A percentile compares a stretch with the other conserved stretches of the same genome.
Conservation (phyloP, 2,797 vertebrate genomes). For the Melanogrammus aeglefinus region DNA sequence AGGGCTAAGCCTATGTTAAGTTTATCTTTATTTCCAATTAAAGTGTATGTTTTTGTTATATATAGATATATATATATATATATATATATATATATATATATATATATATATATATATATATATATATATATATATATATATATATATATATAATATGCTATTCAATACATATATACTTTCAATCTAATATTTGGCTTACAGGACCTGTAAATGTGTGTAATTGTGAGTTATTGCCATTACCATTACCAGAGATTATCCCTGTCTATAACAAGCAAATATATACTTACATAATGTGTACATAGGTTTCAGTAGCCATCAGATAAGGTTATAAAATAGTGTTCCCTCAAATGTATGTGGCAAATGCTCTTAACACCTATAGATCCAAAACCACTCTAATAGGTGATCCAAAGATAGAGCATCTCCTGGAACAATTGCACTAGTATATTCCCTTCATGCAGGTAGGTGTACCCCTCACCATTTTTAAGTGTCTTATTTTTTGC, state of each 20-base stretch:
- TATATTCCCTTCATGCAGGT: background rate
- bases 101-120: too few relatives aligned
- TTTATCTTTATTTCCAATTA: slow-evolving; percentile 10
- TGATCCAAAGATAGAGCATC: background rate
- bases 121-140: too few relatives aligned
- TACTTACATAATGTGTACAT: too few relatives aligned
- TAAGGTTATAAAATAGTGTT: too few relatives aligned
- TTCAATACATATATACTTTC: background rate
- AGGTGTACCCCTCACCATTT: background rate
- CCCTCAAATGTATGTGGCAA: too few relatives aligned
- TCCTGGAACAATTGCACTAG: background rate
- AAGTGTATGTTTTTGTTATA: background rate
- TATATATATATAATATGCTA: too few relatives aligned
- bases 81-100: too few relatives aligned
- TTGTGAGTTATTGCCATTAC: background rate
- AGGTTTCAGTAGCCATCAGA: too few relatives aligned
- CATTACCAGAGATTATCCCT: background rate
- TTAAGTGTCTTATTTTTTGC: background rate
- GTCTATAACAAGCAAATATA: too few relatives aligned
- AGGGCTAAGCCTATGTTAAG: background rate
- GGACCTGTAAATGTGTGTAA: too few relatives aligned
- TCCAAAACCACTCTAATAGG: background rate
- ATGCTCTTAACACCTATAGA: background rate
- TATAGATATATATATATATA: too few relatives aligned
- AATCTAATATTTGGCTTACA: background rate